phyloP scores from a whole-genome alignment of 2,113 vertebrate genomes.

The Apistogramma diplotaenia region DNA sequence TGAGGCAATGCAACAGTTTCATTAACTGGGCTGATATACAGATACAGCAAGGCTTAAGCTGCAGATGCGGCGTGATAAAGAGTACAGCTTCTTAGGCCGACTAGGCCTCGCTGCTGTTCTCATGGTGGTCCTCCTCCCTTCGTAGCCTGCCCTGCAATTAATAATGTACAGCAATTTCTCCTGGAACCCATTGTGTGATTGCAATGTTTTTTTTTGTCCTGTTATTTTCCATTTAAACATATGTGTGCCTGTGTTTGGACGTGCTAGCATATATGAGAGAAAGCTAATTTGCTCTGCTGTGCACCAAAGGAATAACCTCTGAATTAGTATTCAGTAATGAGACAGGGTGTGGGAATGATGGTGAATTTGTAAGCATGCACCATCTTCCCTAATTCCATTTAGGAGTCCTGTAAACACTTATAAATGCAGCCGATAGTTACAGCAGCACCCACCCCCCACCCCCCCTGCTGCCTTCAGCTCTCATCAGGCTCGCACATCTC shows the following conservation, averaged over 20 bases:
- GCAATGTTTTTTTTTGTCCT: background rate
- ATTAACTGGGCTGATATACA: conserved; percentile 31
- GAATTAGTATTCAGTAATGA: conserved; percentile 62
- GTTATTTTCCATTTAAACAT: conserved; percentile 17
- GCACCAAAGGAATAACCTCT: conserved; percentile 24
- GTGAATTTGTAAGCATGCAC: conserved; percentile 56
- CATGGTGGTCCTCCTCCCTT: conserved; percentile 30
- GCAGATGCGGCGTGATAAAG: conserved; percentile 39
- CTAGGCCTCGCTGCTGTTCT: conserved; percentile 10
- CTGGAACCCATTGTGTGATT: conserved; percentile 8
- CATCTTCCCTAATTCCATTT: conserved; percentile 62
- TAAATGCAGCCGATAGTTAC: conserved; percentile 44
- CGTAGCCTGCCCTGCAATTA: conserved; percentile 42
- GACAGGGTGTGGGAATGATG: conserved; percentile 37
- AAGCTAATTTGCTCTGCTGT: conserved; percentile 16
- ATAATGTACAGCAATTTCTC: conserved; percentile 43
- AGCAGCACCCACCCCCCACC: background rate
- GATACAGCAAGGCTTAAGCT: conserved; percentile 18
- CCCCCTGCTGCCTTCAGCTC: conserved; percentile 24
- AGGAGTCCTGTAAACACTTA: conserved; percentile 59
- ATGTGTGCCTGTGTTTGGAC: conserved; percentile 1
- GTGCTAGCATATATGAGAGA: background rate
- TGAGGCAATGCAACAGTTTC: conserved; percentile 23
- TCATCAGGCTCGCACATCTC: conserved; percentile 57
- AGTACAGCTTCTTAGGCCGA: conserved; percentile 15